Conservation (phyloP, 1,140 invertebrate genomes). For the Batillaria attramentaria region DNA sequence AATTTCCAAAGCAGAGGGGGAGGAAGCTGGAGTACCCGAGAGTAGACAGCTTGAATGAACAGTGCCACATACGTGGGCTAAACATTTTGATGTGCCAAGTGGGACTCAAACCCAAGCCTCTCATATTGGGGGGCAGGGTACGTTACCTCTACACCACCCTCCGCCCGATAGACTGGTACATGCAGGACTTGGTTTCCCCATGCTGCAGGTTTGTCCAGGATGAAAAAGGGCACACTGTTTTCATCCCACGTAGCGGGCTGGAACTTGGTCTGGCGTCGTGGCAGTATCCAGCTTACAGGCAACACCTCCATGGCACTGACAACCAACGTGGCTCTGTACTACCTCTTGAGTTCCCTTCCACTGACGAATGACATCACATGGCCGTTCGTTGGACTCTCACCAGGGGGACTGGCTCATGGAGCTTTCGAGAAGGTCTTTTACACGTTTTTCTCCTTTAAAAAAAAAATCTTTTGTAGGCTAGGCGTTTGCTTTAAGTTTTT, state of each 20-base stretch:
- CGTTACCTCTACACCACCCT: no score
- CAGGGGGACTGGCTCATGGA: constrained; percentile 63
- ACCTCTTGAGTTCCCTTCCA: constrained; percentile 71
- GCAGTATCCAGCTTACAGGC: constrained; percentile 60
- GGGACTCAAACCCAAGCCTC: no score
- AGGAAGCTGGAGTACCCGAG: no score
- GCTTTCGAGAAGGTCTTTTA: not conserved
- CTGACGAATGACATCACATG: constrained; percentile 47
- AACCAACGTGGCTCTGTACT: constrained; percentile 68
- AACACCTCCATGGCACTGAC: constrained; percentile 61
- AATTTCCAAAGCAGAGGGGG: no score
- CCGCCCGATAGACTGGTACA: no score
- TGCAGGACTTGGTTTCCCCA: not conserved
- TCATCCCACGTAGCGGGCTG: constrained; percentile 52
- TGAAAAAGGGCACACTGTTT: constrained; percentile 38
- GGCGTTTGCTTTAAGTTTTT: no score
- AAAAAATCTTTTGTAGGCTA: no score
- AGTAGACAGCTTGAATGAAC: no score
- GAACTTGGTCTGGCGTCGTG: constrained; percentile 57
- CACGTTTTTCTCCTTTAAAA: not conserved
- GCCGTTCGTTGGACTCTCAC: constrained; percentile 66
- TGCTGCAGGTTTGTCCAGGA: not conserved
- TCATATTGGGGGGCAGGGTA: no score
- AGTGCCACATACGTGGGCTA: no score
- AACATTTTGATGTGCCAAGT: no score